These are phyloP conservation scores for Saimiri boliviensis DNA, from an alignment of 2,113 vertebrate genomes.

Conservation along the genomic window DNA sequence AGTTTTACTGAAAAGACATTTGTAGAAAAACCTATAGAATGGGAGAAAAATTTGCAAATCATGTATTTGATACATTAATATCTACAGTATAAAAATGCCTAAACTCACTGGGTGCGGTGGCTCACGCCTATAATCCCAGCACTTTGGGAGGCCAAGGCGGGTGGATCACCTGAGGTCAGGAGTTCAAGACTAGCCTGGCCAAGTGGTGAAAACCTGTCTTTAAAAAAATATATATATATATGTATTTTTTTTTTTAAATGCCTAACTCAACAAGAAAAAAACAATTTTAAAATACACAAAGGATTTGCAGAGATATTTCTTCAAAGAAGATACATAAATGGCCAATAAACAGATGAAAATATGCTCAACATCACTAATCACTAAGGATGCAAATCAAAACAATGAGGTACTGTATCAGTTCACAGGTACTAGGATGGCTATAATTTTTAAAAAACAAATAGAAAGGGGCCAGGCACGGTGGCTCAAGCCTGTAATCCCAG, in stretches of 20 bases:
- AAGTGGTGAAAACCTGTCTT: too few species aligned
- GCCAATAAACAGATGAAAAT: background rate
- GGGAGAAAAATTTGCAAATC: background rate
- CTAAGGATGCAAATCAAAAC: background rate
- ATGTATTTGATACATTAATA: background rate
- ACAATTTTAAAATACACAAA: background rate
- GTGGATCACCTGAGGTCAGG: too few species aligned
- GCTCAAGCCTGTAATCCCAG: too few species aligned
- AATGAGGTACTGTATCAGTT: background rate
- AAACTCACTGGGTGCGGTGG: background rate
- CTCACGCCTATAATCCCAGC: too few species aligned
- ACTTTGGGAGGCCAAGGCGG: too few species aligned
- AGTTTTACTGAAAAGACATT: background rate
- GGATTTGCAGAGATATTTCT: background rate
- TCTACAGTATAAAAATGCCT: background rate
- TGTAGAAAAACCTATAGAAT: background rate
- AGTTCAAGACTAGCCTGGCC: too few species aligned
- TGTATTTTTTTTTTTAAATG: background rate
- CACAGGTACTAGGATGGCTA: background rate
- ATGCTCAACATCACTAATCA: background rate
- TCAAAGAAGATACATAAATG: background rate
- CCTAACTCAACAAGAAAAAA: background rate
- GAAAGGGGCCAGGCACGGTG: too few species aligned
- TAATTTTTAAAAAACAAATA: background rate
- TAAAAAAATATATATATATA: too few species aligned